These are phyloP conservation scores for Setophaga kirtlandii DNA, from an alignment of 2,113 vertebrate genomes.

Conservation along the genomic window DNA sequence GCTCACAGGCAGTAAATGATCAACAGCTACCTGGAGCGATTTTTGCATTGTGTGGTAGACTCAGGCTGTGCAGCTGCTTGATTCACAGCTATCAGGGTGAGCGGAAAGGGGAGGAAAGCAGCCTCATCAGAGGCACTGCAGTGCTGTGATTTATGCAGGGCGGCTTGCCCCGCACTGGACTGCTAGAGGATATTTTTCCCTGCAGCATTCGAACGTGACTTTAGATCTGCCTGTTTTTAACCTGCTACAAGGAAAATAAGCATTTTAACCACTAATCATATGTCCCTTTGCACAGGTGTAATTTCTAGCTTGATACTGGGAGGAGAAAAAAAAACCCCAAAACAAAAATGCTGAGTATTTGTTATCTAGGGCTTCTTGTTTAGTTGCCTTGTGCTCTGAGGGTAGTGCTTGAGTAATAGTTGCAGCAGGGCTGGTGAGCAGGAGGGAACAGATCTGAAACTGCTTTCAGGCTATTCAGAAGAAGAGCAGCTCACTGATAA, in stretches of 20 bases:
- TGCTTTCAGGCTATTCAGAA: background rate
- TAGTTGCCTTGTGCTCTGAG: background rate
- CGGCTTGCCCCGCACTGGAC: background rate
- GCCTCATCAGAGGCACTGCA: background rate
- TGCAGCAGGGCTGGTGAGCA: background rate
- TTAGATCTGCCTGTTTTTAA: background rate
- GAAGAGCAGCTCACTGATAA: background rate
- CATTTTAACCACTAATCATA: background rate
- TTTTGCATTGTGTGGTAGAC: background rate
- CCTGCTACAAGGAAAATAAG: background rate
- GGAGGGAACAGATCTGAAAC: background rate
- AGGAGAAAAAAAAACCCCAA: fast-evolving
- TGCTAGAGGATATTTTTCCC: background rate
- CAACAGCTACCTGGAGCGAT: background rate
- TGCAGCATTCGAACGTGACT: background rate
- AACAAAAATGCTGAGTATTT: background rate
- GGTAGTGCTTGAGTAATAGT: background rate
- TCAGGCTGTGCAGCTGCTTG: background rate
- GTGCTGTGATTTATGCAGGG: conserved; percentile 40
- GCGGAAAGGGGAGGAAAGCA: background rate
- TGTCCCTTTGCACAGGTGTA: background rate
- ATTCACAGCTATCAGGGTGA: background rate
- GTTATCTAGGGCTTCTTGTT: background rate
- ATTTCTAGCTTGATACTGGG: background rate
- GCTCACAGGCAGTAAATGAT: background rate